Evolutionary conservation across 2,888 invertebrate genomes (phyloP).

Genomic region (Anarsia innoxiella): DNA sequence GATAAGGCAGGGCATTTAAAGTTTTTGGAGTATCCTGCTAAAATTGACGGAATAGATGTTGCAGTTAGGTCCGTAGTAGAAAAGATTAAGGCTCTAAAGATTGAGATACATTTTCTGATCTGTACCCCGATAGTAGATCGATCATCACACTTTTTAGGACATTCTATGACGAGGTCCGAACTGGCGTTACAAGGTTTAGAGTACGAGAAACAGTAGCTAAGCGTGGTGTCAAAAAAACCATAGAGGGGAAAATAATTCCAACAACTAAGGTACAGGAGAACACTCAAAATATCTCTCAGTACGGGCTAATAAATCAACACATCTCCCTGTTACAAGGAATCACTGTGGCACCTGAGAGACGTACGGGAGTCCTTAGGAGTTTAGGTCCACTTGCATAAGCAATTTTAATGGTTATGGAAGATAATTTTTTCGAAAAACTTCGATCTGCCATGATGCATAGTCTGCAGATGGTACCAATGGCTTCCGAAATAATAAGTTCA

Average conservation of each 20-base stretch:
- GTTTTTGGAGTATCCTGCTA: not conserved
- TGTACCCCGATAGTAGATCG: slow-evolving; percentile 4
- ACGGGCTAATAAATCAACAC: slow-evolving; percentile 3
- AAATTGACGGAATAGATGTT: not conserved
- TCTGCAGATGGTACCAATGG: slow-evolving; percentile 26
- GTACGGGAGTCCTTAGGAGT: slow-evolving; percentile 19
- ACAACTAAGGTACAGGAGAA: not conserved
- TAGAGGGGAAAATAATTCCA: not conserved
- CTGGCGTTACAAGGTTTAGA: slow-evolving; percentile 3
- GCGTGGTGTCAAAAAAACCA: not conserved
- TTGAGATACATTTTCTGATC: slow-evolving; percentile 4
- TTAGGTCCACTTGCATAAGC: slow-evolving; percentile 20
- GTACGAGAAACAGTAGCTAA: not conserved
- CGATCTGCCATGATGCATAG: slow-evolving; percentile 17
- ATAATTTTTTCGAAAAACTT: slow-evolving; percentile 18
- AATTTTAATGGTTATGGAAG: slow-evolving; percentile 19
- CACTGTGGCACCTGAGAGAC: slow-evolving; percentile 14
- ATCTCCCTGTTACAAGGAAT: not conserved
- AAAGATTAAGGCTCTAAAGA: not conserved
- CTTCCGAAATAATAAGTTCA: slow-evolving; percentile 13
- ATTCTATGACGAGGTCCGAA: slow-evolving; percentile 1
- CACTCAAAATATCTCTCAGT: slow-evolving; percentile 1
- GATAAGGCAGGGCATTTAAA: not conserved
- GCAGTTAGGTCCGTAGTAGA: not conserved
- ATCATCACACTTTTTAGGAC: not conserved